Base-by-base conservation (phyloP, 2,888 invertebrate genomes). In the Macrophya annulata region DNA sequence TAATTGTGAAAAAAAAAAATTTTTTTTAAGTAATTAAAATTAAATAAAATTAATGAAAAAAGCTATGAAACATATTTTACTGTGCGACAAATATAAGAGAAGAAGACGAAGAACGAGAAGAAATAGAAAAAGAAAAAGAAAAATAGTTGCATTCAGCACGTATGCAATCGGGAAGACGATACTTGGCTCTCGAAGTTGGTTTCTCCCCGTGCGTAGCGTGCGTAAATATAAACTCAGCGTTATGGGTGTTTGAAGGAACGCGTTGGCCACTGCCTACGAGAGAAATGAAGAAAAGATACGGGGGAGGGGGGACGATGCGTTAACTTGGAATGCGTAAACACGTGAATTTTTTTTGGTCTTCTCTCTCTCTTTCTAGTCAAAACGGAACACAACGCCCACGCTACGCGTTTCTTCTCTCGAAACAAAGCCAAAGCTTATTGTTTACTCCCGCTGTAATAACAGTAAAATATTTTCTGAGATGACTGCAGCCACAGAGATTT, bases 221-320 rank as follows among this genome's bases (percentile, higher is more conserved):
- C 83, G 83, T 83, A 83, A 83, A 83, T 83, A 83, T 83, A 83
- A 81, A 45, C 81, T 62, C 48, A 15, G 68, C 68, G 68, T 68
- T 68, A 74, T 74, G 45, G 72, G 72, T 74, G 72, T 74, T 40
- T 43, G 72, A 71, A 17, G 43, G 48, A 45, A 15, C 48, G 68
- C 45, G 68, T 48, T 71, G 48, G 51, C 55, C 55, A 55, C 48
- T 51, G 77, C 48, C 55, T 77, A 55, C 48, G 31, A 43, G 43
- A 51, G 31, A 55, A 77, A 51, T 55, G 37, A 77, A 55, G 77
- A 37, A 77, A 74, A 17, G 43, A 55, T 31, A 31, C 76, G 48
- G 21, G 48, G 25, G 51, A 51, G 15, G 12, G 15, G 25, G n/a
- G 12, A 40, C 43, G 59, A 59, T 81, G 81, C 59, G 81, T 59